These are phyloP conservation scores for Colius striatus DNA, from an alignment of 2,113 vertebrate genomes.

Conservation along the genomic window DNA sequence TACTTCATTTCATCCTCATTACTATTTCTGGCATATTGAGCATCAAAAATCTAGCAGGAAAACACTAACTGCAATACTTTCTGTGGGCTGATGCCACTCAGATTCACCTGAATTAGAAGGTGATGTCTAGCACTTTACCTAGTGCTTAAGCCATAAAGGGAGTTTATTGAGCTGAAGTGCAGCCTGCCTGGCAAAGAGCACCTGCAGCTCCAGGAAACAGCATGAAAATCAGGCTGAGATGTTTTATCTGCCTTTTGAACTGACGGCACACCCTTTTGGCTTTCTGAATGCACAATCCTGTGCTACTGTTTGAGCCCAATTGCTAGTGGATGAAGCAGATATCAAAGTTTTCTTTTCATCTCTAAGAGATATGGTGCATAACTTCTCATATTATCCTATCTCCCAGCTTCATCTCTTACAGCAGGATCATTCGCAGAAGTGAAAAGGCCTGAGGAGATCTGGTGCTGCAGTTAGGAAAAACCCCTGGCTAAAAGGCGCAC, in stretches of 20 bases:
- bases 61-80: not conserved
- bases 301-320: not conserved
- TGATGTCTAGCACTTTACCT: not conserved
- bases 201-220: conserved; percentile 49
- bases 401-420: not conserved
- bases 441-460: not conserved
- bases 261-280: conserved; percentile 20
- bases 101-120: not conserved
- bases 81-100: not conserved
- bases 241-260: not conserved
- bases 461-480: not conserved
- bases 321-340: conserved; percentile 1
- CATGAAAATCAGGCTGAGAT: conserved; percentile 31
- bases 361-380: not conserved
- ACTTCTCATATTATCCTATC: conserved; percentile 19
- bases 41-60: not conserved
- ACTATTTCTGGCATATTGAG: not conserved
- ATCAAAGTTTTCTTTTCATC: conserved; percentile 57
- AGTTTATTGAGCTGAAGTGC: not conserved
- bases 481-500: not conserved
- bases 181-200: not conserved
- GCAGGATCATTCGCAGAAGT: not conserved
- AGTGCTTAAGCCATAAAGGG: not conserved
- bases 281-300: not conserved
- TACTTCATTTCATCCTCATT: not conserved